Percentiles rank a stretch among this genome's conserved stretches.
Evolutionary conservation across 2,113 vertebrate species (phyloP).

Genomic region (Dromiciops gliroides): DNA sequence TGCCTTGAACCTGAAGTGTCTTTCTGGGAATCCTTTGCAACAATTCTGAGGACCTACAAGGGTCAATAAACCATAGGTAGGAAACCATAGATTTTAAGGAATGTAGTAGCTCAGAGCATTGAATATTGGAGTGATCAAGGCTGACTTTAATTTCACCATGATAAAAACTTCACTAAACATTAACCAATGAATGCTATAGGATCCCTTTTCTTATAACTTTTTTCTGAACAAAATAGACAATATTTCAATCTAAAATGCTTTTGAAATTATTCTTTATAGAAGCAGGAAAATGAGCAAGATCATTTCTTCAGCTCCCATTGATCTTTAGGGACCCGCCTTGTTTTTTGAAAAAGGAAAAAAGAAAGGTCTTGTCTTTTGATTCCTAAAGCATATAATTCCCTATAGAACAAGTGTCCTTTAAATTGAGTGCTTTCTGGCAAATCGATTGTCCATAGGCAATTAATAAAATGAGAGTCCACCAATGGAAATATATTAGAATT

Average conservation of each 20-base stretch:
- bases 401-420: neutral
- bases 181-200: neutral
- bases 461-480: slow-evolving; percentile 30
- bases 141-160: neutral
- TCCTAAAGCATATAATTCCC: neutral
- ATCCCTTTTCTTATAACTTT: neutral
- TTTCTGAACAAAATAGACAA: neutral
- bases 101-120: neutral
- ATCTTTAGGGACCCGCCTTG: neutral
- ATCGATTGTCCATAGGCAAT: neutral
- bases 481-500: slow-evolving; percentile 21
- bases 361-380: neutral
- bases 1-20: neutral
- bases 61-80: neutral
- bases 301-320: neutral
- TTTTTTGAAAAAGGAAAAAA: neutral
- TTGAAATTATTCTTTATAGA: neutral
- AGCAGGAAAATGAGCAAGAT: neutral
- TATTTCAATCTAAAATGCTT: neutral
- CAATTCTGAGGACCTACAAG: neutral
- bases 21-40: neutral
- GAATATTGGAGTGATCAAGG: neutral
- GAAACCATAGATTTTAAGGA: neutral
- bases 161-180: neutral
- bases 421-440: neutral